A percentile compares a stretch with the other conserved stretches of the same genome.
Evolutionary conservation across 1,140 invertebrate genomes (phyloP).

Genomic region (Acromyrmex echinatior): DNA sequence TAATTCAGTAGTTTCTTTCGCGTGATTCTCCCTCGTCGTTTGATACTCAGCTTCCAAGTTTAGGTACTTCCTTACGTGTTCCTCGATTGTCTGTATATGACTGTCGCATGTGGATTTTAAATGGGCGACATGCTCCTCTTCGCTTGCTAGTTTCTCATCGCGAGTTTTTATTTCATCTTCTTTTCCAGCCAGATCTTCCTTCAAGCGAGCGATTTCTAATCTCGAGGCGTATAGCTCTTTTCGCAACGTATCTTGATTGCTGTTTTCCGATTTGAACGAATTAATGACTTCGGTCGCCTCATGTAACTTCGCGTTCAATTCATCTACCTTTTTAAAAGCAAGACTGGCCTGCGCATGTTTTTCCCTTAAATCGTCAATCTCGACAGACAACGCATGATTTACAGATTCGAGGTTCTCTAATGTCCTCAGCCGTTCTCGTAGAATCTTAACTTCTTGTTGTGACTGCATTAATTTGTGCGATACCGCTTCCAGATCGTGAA

Average conservation of each 20-base stretch:
- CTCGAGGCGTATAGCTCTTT: constrained; percentile 53
- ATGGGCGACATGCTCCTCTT: constrained; percentile 52
- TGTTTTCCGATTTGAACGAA: constrained; percentile 62
- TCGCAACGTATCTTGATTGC: constrained; percentile 49
- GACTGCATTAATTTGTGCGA: constrained; percentile 52
- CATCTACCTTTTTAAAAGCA: constrained; percentile 39
- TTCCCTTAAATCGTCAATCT: constrained; percentile 41
- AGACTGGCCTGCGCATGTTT: constrained; percentile 13
- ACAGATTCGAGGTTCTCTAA: constrained; percentile 22
- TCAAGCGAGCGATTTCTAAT: constrained; percentile 55
- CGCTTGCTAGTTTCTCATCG: constrained; percentile 27
- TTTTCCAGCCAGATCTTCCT: constrained; percentile 53
- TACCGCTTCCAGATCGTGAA: constrained; percentile 64
- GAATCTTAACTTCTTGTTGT: constrained; percentile 40
- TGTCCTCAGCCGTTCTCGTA: constrained; percentile 44
- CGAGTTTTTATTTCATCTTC: constrained; percentile 62
- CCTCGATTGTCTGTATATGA: constrained; percentile 62
- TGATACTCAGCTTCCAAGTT: constrained; percentile 62
- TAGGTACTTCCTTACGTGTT: constrained; percentile 55
- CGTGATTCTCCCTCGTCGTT: constrained; percentile 53
- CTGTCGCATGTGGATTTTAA: constrained; percentile 63
- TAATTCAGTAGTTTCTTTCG: constrained; percentile 71
- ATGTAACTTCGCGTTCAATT: constrained; percentile 58
- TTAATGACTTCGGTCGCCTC: constrained; percentile 58
- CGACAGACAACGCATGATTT: constrained; percentile 56